A percentile compares a stretch with the other conserved stretches of the same genome.
These are phyloP conservation scores for Osmoderma eremita DNA, from an alignment of 2,888 invertebrate species.

Conservation along the genomic window DNA sequence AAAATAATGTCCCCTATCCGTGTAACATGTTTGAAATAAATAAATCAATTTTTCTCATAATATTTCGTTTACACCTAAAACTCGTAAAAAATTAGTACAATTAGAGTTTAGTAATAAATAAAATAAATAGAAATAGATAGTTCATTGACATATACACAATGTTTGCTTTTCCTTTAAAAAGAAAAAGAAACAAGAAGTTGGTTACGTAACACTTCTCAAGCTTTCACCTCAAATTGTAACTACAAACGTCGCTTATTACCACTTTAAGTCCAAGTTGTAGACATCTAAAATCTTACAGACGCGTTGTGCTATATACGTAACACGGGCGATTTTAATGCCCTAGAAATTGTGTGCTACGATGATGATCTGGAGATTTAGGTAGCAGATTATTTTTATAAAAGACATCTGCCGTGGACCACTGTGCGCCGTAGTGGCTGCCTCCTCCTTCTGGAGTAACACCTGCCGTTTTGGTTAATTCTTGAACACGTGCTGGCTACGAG, in stretches of 20 bases:
- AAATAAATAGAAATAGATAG: not conserved
- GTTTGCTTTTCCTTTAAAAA: conserved; percentile 7
- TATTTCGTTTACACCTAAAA: too few species aligned
- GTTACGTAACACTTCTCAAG: conserved; percentile 30
- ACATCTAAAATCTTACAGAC: too few species aligned
- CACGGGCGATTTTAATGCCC: not conserved
- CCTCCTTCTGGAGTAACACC: conserved; percentile 21
- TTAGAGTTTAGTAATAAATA: too few species aligned
- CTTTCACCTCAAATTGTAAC: conserved; percentile 15
- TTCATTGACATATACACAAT: conserved; percentile 21
- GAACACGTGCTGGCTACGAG: conserved; percentile 35
- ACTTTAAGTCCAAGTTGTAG: too few species aligned
- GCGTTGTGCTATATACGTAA: not conserved
- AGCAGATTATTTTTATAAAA: conserved; percentile 31
- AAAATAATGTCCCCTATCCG: too few species aligned
- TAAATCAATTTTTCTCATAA: too few species aligned
- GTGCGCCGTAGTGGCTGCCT: conserved; percentile 19
- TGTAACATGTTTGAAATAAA: too few species aligned
- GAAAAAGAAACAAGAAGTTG: conserved; percentile 4
- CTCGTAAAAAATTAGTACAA: too few species aligned
- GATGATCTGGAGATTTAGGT: conserved; percentile 4
- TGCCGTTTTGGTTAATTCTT: conserved; percentile 18
- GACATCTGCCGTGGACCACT: conserved; percentile 31
- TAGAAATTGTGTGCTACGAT: conserved; percentile 6
- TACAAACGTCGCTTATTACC: not conserved